phyloP scores from a whole-genome alignment of 2,113 vertebrate genomes.

The Pterocles gutturalis region DNA sequence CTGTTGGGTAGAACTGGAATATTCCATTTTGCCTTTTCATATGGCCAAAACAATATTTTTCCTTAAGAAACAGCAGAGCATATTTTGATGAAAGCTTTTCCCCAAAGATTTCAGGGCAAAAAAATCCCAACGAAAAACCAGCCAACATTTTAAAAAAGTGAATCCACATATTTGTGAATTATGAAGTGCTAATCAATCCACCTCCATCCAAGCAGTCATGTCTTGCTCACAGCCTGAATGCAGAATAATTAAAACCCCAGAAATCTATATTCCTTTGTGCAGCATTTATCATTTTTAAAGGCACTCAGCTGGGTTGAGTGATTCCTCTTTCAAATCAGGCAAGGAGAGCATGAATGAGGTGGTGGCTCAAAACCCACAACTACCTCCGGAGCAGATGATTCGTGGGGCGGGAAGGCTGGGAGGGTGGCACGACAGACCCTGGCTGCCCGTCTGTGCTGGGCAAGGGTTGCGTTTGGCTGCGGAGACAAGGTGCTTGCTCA shows the following conservation, averaged over 20 bases:
- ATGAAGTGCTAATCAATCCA: neutral
- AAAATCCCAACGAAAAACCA: neutral
- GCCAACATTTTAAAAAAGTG: neutral
- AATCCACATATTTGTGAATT: neutral
- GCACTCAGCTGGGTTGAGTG: accelerated
- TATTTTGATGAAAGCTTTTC: neutral
- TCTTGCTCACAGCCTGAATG: neutral
- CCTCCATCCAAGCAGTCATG: accelerated
- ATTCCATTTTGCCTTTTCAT: neutral
- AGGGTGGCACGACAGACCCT: neutral
- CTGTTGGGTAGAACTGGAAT: neutral
- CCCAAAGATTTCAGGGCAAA: neutral
- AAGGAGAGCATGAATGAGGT: neutral
- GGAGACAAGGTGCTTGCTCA: neutral
- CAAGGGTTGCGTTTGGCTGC: neutral
- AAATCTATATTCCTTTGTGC: neutral
- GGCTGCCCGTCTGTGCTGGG: accelerated
- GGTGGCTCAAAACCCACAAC: neutral
- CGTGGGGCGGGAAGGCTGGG: accelerated
- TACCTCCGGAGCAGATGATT: accelerated
- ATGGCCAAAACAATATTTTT: neutral
- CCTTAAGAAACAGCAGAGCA: neutral
- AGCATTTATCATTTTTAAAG: neutral
- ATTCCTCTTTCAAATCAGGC: neutral
- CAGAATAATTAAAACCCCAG: neutral